Percentiles rank a stretch among this genome's conserved stretches.
Conservation (phyloP, 1,140 invertebrate species). For the Thereuonema tuberculata region DNA sequence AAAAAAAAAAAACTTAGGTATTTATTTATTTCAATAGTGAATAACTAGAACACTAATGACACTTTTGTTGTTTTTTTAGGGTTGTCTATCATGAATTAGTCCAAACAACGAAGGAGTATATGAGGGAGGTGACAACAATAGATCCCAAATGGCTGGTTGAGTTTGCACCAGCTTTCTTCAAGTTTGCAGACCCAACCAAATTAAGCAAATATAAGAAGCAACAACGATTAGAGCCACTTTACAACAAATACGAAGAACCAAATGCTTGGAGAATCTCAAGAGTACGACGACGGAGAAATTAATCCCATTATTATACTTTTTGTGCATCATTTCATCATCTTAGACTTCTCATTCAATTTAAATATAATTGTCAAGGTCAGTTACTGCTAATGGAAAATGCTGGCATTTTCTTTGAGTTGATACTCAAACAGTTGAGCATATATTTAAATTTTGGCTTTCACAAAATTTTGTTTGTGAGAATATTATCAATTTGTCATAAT, state of each 20-base stretch:
- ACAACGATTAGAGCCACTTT: conserved; percentile 91
- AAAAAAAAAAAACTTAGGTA: too few species aligned
- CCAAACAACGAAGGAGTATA: conserved; percentile 98
- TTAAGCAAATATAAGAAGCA: conserved; percentile 99
- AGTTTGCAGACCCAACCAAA: conserved; percentile 97
- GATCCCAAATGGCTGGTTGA: conserved; percentile 99
- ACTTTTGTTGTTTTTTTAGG: too few species aligned
- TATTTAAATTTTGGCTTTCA: too few species aligned
- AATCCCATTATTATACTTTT: conserved; percentile 22
- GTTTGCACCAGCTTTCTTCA: conserved; percentile 98
- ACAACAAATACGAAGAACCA: conserved; percentile 98
- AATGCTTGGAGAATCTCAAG: conserved; percentile 98
- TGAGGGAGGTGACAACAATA: conserved; percentile 97
- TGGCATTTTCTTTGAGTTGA: too few species aligned
- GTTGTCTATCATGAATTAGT: conserved; percentile 98
- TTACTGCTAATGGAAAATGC: too few species aligned
- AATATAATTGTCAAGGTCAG: too few species aligned
- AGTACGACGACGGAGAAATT: conserved; percentile 76
- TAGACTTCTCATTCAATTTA: too few species aligned
- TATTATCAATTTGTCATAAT: too few species aligned
- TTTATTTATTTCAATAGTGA: not conserved
- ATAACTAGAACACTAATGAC: conserved; percentile 8
- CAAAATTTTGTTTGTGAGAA: too few species aligned
- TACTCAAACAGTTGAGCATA: too few species aligned
- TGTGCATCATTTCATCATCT: too few species aligned